phyloP scores from a whole-genome alignment of 2,888 invertebrate genomes.

The Drosophila greeni region DNA sequence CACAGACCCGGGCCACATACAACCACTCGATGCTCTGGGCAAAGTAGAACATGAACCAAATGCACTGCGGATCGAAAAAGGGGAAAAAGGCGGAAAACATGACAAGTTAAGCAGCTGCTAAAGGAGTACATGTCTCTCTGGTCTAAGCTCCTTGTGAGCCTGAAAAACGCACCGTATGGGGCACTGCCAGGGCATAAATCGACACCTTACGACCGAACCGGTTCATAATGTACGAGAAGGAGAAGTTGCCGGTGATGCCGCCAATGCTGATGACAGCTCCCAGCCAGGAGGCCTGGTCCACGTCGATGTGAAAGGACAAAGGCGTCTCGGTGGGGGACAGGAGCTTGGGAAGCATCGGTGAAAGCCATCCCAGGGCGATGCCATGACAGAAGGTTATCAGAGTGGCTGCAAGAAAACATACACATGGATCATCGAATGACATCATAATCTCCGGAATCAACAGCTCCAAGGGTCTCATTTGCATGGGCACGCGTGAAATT shows the following conservation, averaged over 20 bases:
- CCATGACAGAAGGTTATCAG: conserved; percentile 75
- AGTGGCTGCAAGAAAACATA: conserved; percentile 58
- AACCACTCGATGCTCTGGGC: conserved; percentile 69
- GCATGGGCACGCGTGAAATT: conserved; percentile 29
- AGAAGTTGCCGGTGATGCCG: conserved; percentile 72
- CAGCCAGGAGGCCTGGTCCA: conserved; percentile 76
- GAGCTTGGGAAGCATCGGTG: conserved; percentile 71
- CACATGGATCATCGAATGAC: conserved; percentile 17
- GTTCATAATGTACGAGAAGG: conserved; percentile 69
- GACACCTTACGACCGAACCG: conserved; percentile 73
- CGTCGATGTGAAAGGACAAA: conserved; percentile 63
- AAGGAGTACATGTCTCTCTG: not conserved
- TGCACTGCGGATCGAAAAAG: conserved; percentile 55
- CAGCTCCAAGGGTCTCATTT: conserved; percentile 38
- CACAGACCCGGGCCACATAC: conserved; percentile 73
- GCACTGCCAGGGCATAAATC: conserved; percentile 71
- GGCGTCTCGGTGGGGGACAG: conserved; percentile 64
- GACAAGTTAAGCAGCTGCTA: not conserved
- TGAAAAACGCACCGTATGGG: conserved; percentile 71
- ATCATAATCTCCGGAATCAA: conserved; percentile 17
- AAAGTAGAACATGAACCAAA: conserved; percentile 74
- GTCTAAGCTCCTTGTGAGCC: not conserved
- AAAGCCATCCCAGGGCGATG: conserved; percentile 74
- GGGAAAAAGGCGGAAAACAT: not conserved
- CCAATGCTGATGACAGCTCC: conserved; percentile 74